phyloP scores from a whole-genome alignment of 2,888 invertebrate genomes.

The Macroteleia sp. region DNA sequence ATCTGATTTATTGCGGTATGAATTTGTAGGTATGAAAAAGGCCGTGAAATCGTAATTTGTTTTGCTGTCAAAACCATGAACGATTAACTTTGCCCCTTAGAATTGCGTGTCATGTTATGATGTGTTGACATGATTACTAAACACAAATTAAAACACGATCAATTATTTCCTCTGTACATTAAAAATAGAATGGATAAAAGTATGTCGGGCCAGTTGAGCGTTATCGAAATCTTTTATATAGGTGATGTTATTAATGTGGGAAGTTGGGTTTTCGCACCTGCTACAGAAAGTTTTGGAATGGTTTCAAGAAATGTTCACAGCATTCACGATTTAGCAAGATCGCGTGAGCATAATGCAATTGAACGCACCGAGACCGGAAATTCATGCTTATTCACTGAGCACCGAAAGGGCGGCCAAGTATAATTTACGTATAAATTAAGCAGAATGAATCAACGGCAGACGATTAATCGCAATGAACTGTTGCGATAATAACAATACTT shows the following conservation, averaged over 20 bases:
- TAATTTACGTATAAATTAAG: constrained; percentile 81
- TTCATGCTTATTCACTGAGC: constrained; percentile 81
- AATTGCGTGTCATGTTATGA: constrained; percentile 44
- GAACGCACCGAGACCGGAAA: constrained; percentile 78
- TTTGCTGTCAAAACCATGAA: constrained; percentile 32
- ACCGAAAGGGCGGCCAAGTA: constrained; percentile 79
- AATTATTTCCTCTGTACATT: constrained; percentile 29
- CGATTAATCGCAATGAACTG: constrained; percentile 78
- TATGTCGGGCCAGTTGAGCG: background rate
- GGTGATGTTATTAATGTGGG: constrained; percentile 48
- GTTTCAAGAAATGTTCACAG: constrained; percentile 64
- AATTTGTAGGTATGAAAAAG: background rate
- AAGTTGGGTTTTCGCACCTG: constrained; percentile 51
- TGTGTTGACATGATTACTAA: constrained; percentile 46
- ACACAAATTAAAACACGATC: constrained; percentile 51
- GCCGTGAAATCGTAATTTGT: constrained; percentile 20
- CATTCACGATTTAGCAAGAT: constrained; percentile 64
- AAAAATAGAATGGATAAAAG: background rate
- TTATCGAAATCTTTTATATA: constrained; percentile 18
- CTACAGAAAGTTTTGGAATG: constrained; percentile 46
- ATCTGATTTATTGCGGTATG: too few species aligned
- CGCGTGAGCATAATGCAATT: constrained; percentile 63
- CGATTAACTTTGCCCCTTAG: constrained; percentile 14
- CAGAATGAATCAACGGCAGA: constrained; percentile 80
- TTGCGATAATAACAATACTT: constrained; percentile 76